Evolutionary conservation across 2,888 invertebrate genomes (phyloP), one percentile per base, ranked within the genome.

Genomic region (Epiperipatus broadwayi): DNA sequence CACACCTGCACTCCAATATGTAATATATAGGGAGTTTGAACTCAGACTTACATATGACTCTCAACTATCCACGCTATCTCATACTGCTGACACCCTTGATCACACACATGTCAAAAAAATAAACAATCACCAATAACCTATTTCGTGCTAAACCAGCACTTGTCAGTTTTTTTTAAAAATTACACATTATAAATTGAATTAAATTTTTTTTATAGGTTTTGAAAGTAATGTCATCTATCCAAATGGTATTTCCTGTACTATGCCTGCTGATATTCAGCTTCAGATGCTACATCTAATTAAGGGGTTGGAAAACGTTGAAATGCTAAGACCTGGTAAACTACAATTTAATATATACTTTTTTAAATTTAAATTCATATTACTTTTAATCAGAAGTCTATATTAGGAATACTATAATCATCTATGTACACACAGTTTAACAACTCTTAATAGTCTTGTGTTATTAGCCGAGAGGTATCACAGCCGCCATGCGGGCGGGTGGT

Each of bases 241-340:
- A 0, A 75, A 78, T 55, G 85, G 85, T 10, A 63, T 84, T 43
- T 78, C 79, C 0, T 81, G 81, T 56, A 84, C 84, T 0, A 60
- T 85, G 51, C 80, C 81, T 1, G 72, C 67, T 45, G 75, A 79
- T 35, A 62, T 75, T 35, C 85, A 87, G 56, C 59, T 69, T 4
- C 57, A 75, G 47, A 56, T 79, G 36, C 63, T 84, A 21, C 66
- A 69, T 36, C 61, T 64, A 28, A 73, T 84, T 38, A 56, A 63
- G n/a, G 84, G 80, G 0, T 60, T 85, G 33, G 78, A 83, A 57
- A 70, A 72, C 30, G 76, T 73, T 1, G 65, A 66, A 46, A 56
- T 80, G 37, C 52, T 70, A 5, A 63, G 69, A 49, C 75, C 76
- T 41, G 78, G 72, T 63, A 50, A 42, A 47, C 29, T 38, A 19